Conservation (phyloP, 2,797 vertebrate genomes). For the Spheniscus humboldti region DNA sequence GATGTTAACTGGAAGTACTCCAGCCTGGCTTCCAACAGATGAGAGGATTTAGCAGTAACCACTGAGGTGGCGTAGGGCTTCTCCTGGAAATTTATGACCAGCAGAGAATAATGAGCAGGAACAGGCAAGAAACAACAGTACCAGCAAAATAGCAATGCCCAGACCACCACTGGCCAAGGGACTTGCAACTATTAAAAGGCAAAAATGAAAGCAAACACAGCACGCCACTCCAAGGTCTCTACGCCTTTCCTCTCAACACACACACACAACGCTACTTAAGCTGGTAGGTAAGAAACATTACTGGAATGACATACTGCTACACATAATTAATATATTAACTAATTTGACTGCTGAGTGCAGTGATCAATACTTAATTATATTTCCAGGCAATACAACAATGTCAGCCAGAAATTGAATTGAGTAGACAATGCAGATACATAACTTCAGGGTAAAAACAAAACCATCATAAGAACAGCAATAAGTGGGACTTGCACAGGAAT, state of each 20-base stretch:
- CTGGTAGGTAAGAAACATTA: not conserved
- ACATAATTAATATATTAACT: conserved; percentile 15
- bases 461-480: not conserved
- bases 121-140: not conserved
- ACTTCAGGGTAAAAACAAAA: not conserved
- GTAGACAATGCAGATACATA: not conserved
- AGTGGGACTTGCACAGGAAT: not conserved
- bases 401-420: not conserved
- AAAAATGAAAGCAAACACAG: not conserved
- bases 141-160: not conserved
- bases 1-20: not conserved
- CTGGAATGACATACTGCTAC: not conserved
- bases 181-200: not conserved
- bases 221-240: not conserved
- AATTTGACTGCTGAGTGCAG: not conserved
- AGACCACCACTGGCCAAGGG: not conserved
- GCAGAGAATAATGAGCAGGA: not conserved
- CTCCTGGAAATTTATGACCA: not conserved
- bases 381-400: not conserved
- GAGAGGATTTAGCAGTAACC: not conserved
- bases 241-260: not conserved
- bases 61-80: not conserved
- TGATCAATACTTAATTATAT: conserved; percentile 38
- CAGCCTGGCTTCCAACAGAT: not conserved
- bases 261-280: fast-evolving